phyloP scores from a whole-genome alignment of 2,888 invertebrate genomes.

The Alloscopus bannaensis region DNA sequence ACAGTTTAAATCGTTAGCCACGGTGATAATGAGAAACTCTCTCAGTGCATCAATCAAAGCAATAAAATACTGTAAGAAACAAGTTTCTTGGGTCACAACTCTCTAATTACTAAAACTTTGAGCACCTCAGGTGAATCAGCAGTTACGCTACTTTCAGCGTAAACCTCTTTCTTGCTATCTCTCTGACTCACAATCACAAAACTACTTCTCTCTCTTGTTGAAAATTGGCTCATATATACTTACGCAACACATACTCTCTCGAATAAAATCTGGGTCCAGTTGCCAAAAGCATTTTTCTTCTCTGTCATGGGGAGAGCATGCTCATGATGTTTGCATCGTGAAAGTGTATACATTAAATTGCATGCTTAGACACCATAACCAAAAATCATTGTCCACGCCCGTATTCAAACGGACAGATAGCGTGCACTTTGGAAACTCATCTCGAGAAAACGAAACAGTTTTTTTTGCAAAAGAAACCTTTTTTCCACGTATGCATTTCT shows the following conservation, averaged over 20 bases:
- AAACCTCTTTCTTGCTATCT: neutral
- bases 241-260: neutral
- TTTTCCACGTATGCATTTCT: neutral
- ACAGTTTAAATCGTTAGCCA: neutral
- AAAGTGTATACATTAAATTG: conserved; percentile 47
- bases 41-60: neutral
- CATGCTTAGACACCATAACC: conserved; percentile 55
- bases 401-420: conserved; percentile 60
- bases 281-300: conserved; percentile 52
- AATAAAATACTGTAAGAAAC: neutral
- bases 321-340: too few species aligned
- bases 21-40: conserved; percentile 9
- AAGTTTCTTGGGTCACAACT: conserved; percentile 5
- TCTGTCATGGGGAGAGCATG: too few species aligned
- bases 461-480: neutral
- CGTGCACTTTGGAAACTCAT: conserved; percentile 47
- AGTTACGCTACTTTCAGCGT: conserved; percentile 36
- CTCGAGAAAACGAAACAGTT: conserved; percentile 1
- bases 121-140: conserved; percentile 44
- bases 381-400: conserved; percentile 55
- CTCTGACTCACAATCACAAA: too few species aligned
- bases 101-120: conserved; percentile 39
- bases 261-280: conserved; percentile 6
- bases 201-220: too few species aligned
- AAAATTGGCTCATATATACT: conserved; percentile 5